Evolutionary conservation across 2,113 vertebrate genomes (phyloP).

Genomic region (Antigone vipio): DNA sequence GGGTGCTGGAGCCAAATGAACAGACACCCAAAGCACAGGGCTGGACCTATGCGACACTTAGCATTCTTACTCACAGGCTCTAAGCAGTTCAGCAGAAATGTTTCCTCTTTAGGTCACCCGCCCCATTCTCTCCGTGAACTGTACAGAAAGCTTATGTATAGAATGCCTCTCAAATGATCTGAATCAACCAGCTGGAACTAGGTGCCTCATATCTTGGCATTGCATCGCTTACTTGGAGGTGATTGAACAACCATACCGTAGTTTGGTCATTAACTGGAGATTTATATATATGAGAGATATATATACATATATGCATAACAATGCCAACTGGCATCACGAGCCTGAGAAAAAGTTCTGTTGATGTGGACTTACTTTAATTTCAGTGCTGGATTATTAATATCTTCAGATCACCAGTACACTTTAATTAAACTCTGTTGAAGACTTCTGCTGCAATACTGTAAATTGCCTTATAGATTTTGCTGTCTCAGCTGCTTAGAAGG

Average conservation of each 20-base stretch:
- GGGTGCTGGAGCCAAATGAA: background rate
- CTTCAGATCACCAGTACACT: background rate
- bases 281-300: background rate
- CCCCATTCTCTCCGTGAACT: background rate
- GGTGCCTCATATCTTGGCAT: background rate
- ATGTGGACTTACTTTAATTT: background rate
- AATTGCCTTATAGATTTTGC: background rate
- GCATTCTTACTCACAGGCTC: background rate
- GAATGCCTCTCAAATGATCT: background rate
- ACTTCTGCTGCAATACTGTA: background rate
- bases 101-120: background rate
- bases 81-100: background rate
- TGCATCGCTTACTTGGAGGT: background rate
- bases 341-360: background rate
- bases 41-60: rapidly evolving
- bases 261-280: background rate
- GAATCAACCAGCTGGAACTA: background rate
- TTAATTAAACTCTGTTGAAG: slow-evolving; percentile 10
- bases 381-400: background rate
- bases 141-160: background rate
- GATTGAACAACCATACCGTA: background rate
- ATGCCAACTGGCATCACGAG: background rate
- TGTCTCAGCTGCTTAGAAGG: background rate
- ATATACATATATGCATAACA: background rate
- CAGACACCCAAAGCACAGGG: background rate